Evolutionary conservation across 2,113 vertebrate species (phyloP), one percentile per base, ranked within the genome.

Genomic region (Microtus ochrogaster): DNA sequence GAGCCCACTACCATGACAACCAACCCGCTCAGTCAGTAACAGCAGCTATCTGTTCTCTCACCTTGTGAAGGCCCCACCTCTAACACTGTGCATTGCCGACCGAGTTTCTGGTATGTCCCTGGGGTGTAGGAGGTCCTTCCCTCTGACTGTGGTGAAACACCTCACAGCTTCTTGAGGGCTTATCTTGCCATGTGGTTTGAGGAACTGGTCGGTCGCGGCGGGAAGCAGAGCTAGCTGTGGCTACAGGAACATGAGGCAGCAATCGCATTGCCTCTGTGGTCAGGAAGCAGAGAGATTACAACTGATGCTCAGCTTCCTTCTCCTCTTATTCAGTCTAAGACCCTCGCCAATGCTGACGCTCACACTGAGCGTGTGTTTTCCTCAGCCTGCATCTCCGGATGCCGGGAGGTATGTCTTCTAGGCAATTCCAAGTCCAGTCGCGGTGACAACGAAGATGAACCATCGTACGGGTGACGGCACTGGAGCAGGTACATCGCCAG

Each of bases 401-500:
- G 39, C 82, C 26, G 39, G 65, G 82, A 30, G 22, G 12, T 65
- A 61, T 28, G 39, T 41, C 24, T 41, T 17, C 36, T 39, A 30
- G n/a, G n/a, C 26, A 41, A 14, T 63, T 63, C 52, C 79, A 83
- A 63, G 55, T 39, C 79, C 36, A 16, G n/a, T 11, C 8, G 36
- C 21, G 17, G 16, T 36, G n/a, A 39, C 36, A 24, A 26, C 24
- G 36, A n/a, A 55, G 36, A 79, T 39, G 16, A 83, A 2, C n/a
- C 55, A 61, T 82, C 11, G 24, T 36, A 58, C 22, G 22, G 24
- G 36, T 26, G 17, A 55, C 24, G 24, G 30, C 14, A 30, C 44
- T 0, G 41, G 26, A 68, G n/a, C 49, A 47, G 19, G 14, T 0
- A 4, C 0, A 9, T 47, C 44, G 55, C 65, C 24, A 24, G 30